These are phyloP conservation scores for Zosterops pallidus DNA, from an alignment of 2,113 vertebrate species.

Conservation along the genomic window DNA sequence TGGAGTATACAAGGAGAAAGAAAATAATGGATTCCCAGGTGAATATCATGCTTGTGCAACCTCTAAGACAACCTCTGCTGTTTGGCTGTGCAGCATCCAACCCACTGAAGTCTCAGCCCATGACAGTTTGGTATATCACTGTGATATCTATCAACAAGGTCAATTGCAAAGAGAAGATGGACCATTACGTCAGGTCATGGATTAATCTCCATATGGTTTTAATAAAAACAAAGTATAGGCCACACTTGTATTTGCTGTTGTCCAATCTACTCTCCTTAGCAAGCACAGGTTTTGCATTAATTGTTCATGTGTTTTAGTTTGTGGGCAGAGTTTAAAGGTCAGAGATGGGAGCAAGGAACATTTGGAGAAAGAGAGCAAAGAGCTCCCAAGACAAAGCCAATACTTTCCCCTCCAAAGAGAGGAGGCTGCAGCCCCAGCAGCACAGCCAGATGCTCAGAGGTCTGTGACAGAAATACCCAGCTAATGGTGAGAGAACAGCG, in stretches of 20 bases:
- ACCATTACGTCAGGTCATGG: not conserved
- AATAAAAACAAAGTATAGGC: not conserved
- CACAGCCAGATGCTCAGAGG: not conserved
- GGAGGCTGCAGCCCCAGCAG: not conserved
- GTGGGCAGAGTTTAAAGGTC: not conserved
- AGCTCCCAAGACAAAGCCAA: not conserved
- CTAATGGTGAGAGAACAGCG: not conserved
- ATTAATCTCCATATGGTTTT: not conserved
- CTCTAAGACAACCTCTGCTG: not conserved
- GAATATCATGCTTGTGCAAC: not conserved
- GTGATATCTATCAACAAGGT: not conserved
- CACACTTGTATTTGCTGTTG: not conserved
- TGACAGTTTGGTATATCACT: not conserved
- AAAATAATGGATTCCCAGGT: not conserved
- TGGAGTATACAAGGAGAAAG: not conserved
- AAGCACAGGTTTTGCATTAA: not conserved
- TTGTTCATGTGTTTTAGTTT: not conserved
- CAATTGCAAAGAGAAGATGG: not conserved
- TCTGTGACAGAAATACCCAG: not conserved
- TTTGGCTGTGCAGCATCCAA: not conserved
- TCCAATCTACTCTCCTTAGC: not conserved
- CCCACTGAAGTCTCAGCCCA: not conserved
- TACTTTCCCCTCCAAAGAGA: not conserved
- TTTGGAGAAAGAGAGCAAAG: not conserved
- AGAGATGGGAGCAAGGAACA: fast-evolving